These are phyloP conservation scores for Cinara cedri DNA, from an alignment of 2,888 invertebrate genomes.

Conservation along the genomic window DNA sequence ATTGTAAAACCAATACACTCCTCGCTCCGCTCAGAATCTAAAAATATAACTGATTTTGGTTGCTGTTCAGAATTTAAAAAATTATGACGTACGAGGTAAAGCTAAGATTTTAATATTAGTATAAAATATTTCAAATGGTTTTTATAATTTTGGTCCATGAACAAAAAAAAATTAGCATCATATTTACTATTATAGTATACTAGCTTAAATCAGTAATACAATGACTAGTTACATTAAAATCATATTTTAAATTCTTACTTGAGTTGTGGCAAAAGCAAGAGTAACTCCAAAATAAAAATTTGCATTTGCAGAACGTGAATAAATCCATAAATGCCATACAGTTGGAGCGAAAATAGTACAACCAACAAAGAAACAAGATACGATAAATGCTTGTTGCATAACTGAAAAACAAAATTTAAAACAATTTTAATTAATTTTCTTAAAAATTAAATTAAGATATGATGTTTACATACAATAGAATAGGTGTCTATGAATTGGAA, in stretches of 20 bases:
- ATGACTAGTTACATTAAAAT: background rate
- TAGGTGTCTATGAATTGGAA: conserved; percentile 90
- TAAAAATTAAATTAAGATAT: conserved; percentile 36
- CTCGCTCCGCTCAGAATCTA: no score
- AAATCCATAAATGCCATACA: conserved; percentile 98
- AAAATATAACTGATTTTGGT: no score
- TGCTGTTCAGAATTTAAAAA: no score
- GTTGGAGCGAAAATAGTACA: conserved; percentile 91
- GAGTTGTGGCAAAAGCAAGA: conserved; percentile 89
- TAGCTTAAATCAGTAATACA: no score
- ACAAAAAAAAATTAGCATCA: no score
- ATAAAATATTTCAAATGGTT: no score
- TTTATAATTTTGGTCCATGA: no score
- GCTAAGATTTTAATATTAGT: no score
- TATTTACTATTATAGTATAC: no score
- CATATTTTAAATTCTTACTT: conserved; percentile 64
- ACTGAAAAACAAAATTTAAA: conserved; percentile 68
- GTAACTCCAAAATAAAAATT: conserved; percentile 99
- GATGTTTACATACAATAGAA: conserved; percentile 75
- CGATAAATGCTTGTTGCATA: conserved; percentile 93
- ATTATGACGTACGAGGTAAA: no score
- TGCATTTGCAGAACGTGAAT: conserved; percentile 96
- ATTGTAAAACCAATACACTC: no score
- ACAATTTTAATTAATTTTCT: conserved; percentile 25
- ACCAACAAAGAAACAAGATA: conserved; percentile 87